phyloP scores from a whole-genome alignment of 2,113 vertebrate genomes.

The Ariopsis seemanni region DNA sequence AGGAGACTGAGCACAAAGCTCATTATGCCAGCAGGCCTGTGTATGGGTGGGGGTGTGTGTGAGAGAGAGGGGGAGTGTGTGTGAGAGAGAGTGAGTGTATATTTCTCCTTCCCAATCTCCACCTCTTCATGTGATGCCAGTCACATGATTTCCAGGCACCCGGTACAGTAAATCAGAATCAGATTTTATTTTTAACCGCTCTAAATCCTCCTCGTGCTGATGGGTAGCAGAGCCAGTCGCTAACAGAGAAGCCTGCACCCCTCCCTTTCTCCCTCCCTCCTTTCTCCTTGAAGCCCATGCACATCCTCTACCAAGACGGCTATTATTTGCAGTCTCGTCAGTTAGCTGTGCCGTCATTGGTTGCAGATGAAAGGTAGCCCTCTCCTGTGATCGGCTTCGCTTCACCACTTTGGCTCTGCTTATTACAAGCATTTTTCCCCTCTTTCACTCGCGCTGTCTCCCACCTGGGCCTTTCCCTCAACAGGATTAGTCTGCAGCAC shows the following conservation, averaged over 20 bases:
- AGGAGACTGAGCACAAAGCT: slow-evolving; percentile 74
- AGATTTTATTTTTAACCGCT: slow-evolving; percentile 75
- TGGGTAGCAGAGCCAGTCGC: slow-evolving; percentile 57
- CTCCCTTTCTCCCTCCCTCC: background rate
- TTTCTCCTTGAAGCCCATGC: slow-evolving; percentile 22
- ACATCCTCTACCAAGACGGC: slow-evolving; percentile 32
- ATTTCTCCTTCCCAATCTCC: slow-evolving; percentile 1
- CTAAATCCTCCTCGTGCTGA: slow-evolving; percentile 64
- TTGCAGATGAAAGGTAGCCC: slow-evolving; percentile 58
- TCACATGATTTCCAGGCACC: slow-evolving; percentile 77
- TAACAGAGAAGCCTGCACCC: slow-evolving; percentile 48
- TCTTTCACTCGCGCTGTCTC: slow-evolving; percentile 27
- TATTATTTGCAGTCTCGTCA: slow-evolving; percentile 51
- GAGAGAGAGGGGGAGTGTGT: background rate
- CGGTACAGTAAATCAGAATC: slow-evolving; percentile 75
- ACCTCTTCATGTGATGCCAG: slow-evolving; percentile 70
- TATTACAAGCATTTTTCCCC: slow-evolving; percentile 50
- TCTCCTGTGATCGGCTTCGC: slow-evolving; percentile 60
- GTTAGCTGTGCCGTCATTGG: slow-evolving; percentile 30
- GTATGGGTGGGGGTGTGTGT: slow-evolving; percentile 35
- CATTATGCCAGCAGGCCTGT: slow-evolving; percentile 64
- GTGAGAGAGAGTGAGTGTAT: background rate
- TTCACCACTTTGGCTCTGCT: slow-evolving; percentile 50
- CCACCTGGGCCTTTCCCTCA: slow-evolving; percentile 63
- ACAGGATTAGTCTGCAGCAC: slow-evolving; percentile 71